Percentiles rank a stretch among this genome's conserved stretches.
These are phyloP conservation scores for Myrmophylax atrothorax DNA, from an alignment of 2,113 vertebrate genomes.

Conservation along the genomic window DNA sequence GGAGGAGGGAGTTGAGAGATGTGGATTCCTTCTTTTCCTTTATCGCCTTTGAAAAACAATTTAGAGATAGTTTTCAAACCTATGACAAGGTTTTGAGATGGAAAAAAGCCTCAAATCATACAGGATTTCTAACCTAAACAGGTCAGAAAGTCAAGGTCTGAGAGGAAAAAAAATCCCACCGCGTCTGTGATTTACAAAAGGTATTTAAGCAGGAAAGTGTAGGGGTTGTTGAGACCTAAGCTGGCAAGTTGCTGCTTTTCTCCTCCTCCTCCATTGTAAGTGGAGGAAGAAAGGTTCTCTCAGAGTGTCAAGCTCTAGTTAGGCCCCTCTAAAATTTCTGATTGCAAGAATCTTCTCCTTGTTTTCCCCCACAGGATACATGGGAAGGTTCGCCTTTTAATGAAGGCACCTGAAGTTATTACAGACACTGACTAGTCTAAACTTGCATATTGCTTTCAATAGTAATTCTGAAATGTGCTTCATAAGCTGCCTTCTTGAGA, in stretches of 20 bases:
- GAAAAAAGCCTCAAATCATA: neutral
- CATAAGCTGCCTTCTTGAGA: neutral
- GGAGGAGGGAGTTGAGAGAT: neutral
- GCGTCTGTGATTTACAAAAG: neutral
- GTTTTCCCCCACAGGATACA: neutral
- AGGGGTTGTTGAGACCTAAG: neutral
- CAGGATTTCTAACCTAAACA: neutral
- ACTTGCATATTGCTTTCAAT: neutral
- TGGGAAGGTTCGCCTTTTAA: neutral
- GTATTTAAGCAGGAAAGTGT: neutral
- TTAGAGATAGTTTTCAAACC: neutral
- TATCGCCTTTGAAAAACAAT: neutral
- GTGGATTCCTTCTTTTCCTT: neutral
- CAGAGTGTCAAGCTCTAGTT: neutral
- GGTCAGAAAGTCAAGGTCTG: neutral
- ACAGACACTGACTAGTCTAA: neutral
- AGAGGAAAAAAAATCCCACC: neutral
- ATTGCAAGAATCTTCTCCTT: neutral
- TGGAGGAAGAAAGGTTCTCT: neutral
- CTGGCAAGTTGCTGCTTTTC: neutral
- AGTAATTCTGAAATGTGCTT: neutral
- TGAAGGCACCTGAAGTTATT: neutral
- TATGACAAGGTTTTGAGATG: neutral
- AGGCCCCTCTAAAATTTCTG: neutral
- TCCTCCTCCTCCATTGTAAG: neutral